phyloP scores from a whole-genome alignment of 2,113 vertebrate genomes.

The Ciconia maguari region DNA sequence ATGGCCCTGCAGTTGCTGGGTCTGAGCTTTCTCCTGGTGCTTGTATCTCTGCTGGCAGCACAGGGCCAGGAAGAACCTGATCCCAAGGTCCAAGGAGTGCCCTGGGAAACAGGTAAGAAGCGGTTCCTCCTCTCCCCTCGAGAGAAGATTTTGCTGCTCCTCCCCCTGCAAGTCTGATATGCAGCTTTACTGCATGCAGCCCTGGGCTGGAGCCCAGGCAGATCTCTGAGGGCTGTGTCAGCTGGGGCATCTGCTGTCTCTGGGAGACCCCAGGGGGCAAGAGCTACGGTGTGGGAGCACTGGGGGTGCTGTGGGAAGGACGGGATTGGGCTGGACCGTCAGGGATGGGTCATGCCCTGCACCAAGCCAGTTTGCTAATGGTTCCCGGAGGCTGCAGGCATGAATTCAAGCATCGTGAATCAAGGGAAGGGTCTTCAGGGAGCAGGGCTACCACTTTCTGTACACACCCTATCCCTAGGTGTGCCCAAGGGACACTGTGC shows the following conservation, averaged over 20 bases:
- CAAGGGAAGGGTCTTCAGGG: neutral
- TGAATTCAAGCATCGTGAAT: accelerated
- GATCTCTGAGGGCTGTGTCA: neutral
- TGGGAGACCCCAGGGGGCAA: neutral
- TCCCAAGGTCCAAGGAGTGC: neutral
- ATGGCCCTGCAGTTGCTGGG: neutral
- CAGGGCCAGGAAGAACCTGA: neutral
- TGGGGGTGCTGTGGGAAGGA: neutral
- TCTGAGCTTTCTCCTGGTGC: neutral
- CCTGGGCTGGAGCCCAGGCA: neutral
- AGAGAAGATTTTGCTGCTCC: neutral
- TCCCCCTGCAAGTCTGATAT: accelerated
- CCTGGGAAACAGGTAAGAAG: constrained; percentile 14
- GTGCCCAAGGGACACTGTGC: neutral
- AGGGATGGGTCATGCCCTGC: neutral
- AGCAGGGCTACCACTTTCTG: neutral
- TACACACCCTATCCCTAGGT: neutral
- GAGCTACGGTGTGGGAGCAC: neutral
- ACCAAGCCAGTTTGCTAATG: accelerated
- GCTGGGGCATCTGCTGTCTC: neutral
- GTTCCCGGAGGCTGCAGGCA: neutral
- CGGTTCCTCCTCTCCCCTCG: neutral
- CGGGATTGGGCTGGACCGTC: accelerated
- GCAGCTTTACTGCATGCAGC: neutral
- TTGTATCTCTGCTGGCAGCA: neutral